These are phyloP conservation scores for Drosophila ustulata DNA, from an alignment of 2,888 invertebrate genomes.

Conservation along the genomic window DNA sequence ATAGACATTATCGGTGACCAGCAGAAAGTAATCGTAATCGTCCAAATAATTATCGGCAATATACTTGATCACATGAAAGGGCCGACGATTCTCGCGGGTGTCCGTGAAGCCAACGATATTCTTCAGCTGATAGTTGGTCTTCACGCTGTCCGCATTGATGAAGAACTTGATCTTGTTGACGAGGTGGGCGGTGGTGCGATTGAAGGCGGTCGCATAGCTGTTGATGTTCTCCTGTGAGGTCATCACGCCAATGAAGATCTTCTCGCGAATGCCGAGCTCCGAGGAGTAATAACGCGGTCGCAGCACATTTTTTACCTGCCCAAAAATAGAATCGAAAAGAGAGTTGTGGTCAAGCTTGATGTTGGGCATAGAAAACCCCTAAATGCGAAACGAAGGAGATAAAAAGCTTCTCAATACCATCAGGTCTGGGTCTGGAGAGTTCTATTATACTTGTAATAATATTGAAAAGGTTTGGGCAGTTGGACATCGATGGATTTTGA, in stretches of 20 bases:
- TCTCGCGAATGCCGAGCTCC: constrained; percentile 96
- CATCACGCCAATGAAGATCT: constrained; percentile 94
- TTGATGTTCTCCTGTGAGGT: constrained; percentile 91
- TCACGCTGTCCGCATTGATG: constrained; percentile 87
- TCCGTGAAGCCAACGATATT: constrained; percentile 96
- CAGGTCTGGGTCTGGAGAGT: too few relatives aligned
- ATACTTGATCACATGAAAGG: constrained; percentile 95
- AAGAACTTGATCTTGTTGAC: constrained; percentile 94
- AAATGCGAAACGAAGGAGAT: not conserved
- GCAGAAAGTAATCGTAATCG: constrained; percentile 96
- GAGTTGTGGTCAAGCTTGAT: not conserved
- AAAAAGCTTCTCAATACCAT: too few relatives aligned
- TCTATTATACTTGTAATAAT: too few relatives aligned
- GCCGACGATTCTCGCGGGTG: constrained; percentile 90
- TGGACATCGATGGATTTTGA: too few relatives aligned
- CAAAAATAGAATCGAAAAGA: not conserved
- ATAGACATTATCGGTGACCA: constrained; percentile 94
- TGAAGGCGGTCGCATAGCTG: constrained; percentile 92
- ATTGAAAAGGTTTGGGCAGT: too few relatives aligned
- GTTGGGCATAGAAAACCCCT: too few relatives aligned
- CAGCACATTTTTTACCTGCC: constrained; percentile 87
- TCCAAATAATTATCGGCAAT: constrained; percentile 95
- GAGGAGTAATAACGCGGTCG: constrained; percentile 97
- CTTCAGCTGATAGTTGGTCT: constrained; percentile 87
- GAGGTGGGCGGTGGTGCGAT: constrained; percentile 93